A percentile compares a stretch with the other conserved stretches of the same genome.
Conservation (phyloP, 2,797 vertebrate genomes). For the Loris lydekkerianus region DNA sequence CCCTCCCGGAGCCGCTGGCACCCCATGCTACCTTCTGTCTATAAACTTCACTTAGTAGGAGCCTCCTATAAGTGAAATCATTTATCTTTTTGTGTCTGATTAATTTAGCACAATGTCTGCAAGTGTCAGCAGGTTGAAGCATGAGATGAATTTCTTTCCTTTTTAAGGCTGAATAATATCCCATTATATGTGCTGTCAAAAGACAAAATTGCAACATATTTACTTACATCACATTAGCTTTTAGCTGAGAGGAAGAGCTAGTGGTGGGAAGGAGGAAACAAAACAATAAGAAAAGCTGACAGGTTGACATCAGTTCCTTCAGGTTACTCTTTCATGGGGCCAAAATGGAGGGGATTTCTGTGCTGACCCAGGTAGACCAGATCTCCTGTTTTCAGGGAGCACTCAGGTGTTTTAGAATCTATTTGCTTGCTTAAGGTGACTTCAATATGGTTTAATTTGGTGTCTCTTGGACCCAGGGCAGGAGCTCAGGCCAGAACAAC, state of each 20-base stretch:
- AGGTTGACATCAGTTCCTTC: not conserved
- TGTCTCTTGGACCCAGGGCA: too few species aligned
- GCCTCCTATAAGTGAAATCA: accelerated
- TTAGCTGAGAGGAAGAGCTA: too few species aligned
- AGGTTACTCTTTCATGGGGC: not conserved
- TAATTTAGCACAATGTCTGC: not conserved
- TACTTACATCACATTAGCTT: accelerated
- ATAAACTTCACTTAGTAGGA: not conserved
- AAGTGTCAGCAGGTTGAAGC: accelerated
- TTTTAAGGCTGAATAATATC: not conserved
- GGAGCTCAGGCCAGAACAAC: not conserved
- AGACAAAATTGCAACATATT: not conserved
- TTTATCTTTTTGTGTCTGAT: accelerated
- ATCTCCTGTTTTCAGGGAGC: not conserved
- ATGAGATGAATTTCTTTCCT: accelerated
- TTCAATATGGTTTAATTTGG: not conserved
- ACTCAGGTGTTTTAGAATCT: not conserved
- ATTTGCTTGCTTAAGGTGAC: not conserved
- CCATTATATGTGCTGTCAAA: accelerated
- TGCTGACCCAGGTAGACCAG: not conserved
- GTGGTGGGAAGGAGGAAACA: too few species aligned
- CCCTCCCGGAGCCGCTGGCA: accelerated
- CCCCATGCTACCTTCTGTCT: not conserved
- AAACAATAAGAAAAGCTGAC: not conserved
- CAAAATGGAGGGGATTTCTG: not conserved